Evolutionary conservation across 2,113 vertebrate genomes (phyloP).

Genomic region (Brachyhypopomus gauderio): DNA sequence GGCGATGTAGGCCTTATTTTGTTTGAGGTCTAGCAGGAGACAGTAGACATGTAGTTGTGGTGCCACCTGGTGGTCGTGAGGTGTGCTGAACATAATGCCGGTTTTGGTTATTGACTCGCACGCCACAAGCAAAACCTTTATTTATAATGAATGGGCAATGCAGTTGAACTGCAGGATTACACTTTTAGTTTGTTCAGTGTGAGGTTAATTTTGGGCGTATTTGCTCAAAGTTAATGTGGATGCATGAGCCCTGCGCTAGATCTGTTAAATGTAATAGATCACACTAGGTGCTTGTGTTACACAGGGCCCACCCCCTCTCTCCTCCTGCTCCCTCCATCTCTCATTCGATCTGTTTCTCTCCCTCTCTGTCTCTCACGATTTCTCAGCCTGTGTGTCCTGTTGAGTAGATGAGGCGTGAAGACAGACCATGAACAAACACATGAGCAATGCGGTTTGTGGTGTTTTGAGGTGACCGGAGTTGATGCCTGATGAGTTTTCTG

Average conservation of each 20-base stretch:
- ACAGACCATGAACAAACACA: slow-evolving; percentile 23
- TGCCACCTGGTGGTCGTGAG: slow-evolving; percentile 4
- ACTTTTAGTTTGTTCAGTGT: neutral
- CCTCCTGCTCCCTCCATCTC: neutral
- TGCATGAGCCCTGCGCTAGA: too few relatives aligned
- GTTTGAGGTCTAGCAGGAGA: neutral
- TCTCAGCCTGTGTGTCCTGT: slow-evolving; percentile 5
- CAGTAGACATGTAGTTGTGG: neutral
- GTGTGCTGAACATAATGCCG: neutral
- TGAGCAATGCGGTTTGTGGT: slow-evolving; percentile 25
- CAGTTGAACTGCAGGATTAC: neutral
- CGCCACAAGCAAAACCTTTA: too few relatives aligned
- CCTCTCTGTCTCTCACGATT: slow-evolving; percentile 1
- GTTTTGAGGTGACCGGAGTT: slow-evolving; percentile 41
- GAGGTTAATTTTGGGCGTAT: neutral
- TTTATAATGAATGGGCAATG: neutral
- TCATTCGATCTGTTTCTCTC: neutral
- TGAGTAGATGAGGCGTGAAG: slow-evolving; percentile 36
- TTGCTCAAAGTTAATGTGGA: neutral
- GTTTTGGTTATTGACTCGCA: neutral
- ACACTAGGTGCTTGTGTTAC: neutral
- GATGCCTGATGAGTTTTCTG: slow-evolving; percentile 24
- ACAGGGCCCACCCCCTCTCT: neutral
- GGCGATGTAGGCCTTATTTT: slow-evolving; percentile 55
- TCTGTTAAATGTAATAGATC: neutral